Conservation (phyloP, 2,888 invertebrate species). For the Chalcosyrphus nemorum region DNA sequence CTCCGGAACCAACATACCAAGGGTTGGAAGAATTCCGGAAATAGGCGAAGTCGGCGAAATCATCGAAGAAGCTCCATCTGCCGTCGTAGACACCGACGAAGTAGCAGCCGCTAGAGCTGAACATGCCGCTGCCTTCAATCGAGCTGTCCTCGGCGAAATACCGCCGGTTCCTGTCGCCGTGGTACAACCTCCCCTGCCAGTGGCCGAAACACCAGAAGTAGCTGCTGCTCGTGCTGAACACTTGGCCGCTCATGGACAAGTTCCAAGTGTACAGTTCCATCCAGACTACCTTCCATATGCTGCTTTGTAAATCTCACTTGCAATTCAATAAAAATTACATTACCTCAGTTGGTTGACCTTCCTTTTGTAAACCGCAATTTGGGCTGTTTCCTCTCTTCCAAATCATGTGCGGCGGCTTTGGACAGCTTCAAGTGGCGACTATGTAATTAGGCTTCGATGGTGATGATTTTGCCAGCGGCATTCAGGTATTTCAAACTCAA, state of each 20-base stretch:
- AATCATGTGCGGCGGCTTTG: background rate
- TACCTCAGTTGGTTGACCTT: constrained; percentile 36
- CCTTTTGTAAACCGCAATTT: constrained; percentile 14
- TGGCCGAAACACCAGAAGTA: constrained; percentile 60
- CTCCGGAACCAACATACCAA: constrained; percentile 74
- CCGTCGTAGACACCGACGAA: constrained; percentile 48
- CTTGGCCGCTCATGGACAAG: constrained; percentile 21
- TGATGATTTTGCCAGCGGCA: background rate
- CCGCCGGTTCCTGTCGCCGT: background rate
- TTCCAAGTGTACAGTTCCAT: constrained; percentile 6
- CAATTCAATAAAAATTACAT: constrained; percentile 7
- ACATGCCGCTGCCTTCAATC: constrained; percentile 47
- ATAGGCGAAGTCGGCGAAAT: background rate
- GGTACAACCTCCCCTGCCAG: background rate
- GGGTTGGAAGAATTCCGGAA: constrained; percentile 18
- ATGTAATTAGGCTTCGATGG: constrained; percentile 5
- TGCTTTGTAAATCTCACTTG: constrained; percentile 13
- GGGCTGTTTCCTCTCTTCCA: constrained; percentile 15
- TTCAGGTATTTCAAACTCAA: background rate
- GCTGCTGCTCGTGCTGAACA: constrained; percentile 65
- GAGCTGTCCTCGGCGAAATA: background rate
- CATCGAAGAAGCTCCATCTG: constrained; percentile 14
- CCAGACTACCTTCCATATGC: constrained; percentile 53
- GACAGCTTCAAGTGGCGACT: background rate
- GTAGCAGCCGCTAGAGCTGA: constrained; percentile 51